Conservation (phyloP, 2,113 vertebrate species). For the Rhinogobius similis region DNA sequence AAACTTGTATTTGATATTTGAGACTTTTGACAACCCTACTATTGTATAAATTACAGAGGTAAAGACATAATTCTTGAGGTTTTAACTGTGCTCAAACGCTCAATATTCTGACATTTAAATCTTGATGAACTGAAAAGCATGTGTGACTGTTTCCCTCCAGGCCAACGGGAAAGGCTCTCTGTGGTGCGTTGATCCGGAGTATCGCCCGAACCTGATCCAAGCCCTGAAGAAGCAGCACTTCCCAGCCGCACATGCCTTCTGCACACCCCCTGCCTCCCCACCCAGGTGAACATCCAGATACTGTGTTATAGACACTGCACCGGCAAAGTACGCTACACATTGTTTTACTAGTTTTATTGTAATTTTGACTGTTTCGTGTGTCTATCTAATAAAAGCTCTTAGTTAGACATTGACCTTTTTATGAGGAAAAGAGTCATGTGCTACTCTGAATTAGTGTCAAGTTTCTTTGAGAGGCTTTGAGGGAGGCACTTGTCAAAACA, state of each 20-base stretch:
- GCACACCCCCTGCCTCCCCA: constrained; percentile 89
- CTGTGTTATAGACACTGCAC: background rate
- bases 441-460: constrained; percentile 1
- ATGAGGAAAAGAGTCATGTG: constrained; percentile 4
- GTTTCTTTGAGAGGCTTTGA: constrained; percentile 2
- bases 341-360: background rate
- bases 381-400: constrained; percentile 1
- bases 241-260: constrained; percentile 89
- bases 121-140: background rate
- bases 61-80: too few species aligned
- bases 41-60: too few species aligned
- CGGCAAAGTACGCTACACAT: background rate
- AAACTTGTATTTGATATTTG: too few species aligned
- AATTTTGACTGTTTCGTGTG: background rate
- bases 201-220: constrained; percentile 95
- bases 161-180: constrained; percentile 97
- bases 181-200: constrained; percentile 98
- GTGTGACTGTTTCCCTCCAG: constrained; percentile 70
- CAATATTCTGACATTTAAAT: too few species aligned
- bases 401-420: constrained; percentile 5
- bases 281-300: constrained; percentile 81
- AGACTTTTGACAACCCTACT: too few species aligned
- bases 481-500: background rate
- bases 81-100: background rate
- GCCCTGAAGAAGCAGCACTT: constrained; percentile 98